Evolutionary conservation across 2,113 vertebrate genomes (phyloP), one percentile per base, ranked within the genome.

Genomic region (Cepphus grylle): DNA sequence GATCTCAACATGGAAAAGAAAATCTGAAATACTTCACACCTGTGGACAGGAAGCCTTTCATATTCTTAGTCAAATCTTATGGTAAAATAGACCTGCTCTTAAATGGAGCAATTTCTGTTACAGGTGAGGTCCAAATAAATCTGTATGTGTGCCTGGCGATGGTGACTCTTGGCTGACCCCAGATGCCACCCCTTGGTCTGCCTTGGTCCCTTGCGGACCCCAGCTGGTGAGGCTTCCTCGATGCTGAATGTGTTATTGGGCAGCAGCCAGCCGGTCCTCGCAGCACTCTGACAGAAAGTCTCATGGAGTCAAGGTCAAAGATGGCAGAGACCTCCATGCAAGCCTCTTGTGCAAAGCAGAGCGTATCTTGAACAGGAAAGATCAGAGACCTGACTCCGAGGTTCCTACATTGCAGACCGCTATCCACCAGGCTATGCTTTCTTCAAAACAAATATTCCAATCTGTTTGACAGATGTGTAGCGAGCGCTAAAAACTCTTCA

Each of bases 241-340:
- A 0, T 12, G 29, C 29, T 47, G 40, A 15, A n/a, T 3, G 18
- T 36, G 38, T 6, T 69, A 19, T 15, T 34, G 0, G 0, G 59
- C 32, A 80, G 43, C 67, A 73, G 40, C 14, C 3, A 2, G 16
- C 11, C 0, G 0, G 18, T 69, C 47, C n/a, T 49, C 0, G 0
- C 1, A 0, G 15, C 29, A 47, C 22, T 42, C 8, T 2, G 32
- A 50, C 32, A 63, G 27, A 88, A 85, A 69, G 13, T 6, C 40
- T 47, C 53, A 11, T 5, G 27, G 42, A 93, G 18, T 7, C 20
- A 16, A 61, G n/a, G 45, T 55, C 55, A 71, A 58, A 79, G 59
- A 26, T 17, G 9, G 5, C 16, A 78, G 55, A 66, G n/a, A 81
- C 21, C 22, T 42, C 8, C 9, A 12, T 42, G 65, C 16, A 32